Conservation (phyloP, 2,888 invertebrate genomes). For the Ceratothoa steindachneri region DNA sequence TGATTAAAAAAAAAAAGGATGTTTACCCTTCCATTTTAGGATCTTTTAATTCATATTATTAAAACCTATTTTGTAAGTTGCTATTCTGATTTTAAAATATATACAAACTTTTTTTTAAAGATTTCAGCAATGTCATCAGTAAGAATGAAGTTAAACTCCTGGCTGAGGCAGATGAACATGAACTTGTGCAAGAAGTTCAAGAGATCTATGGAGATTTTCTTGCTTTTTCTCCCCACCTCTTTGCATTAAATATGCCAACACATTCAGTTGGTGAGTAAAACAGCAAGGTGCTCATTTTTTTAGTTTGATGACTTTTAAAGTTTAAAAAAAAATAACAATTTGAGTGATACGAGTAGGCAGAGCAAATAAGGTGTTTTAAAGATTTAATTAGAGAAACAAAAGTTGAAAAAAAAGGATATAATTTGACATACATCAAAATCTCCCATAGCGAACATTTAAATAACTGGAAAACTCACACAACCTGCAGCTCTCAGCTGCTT, state of each 20-base stretch:
- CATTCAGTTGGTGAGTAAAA: slow-evolving; percentile 62
- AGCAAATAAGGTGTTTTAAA: no score
- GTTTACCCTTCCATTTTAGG: no score
- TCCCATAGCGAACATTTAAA: no score
- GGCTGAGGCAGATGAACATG: slow-evolving; percentile 97
- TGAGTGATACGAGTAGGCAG: neutral
- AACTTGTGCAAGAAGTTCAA: slow-evolving; percentile 91
- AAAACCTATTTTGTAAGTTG: no score
- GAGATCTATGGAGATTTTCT: slow-evolving; percentile 96
- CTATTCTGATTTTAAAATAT: no score
- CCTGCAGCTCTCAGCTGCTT: no score
- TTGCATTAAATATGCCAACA: slow-evolving; percentile 59
- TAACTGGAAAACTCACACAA: no score
- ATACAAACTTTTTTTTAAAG: slow-evolving; percentile 55
- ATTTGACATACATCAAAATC: no score
- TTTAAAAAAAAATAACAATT: neutral
- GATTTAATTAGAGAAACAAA: no score
- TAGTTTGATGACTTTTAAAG: neutral
- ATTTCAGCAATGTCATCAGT: slow-evolving; percentile 95
- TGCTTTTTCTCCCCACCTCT: slow-evolving; percentile 86
- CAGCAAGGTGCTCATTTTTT: neutral
- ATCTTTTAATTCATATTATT: no score
- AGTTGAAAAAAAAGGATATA: no score
- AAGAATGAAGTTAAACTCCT: slow-evolving; percentile 93
- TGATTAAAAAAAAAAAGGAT: no score